phyloP scores from a whole-genome alignment of 2,888 invertebrate species.

The Aspidiotus destructor region DNA sequence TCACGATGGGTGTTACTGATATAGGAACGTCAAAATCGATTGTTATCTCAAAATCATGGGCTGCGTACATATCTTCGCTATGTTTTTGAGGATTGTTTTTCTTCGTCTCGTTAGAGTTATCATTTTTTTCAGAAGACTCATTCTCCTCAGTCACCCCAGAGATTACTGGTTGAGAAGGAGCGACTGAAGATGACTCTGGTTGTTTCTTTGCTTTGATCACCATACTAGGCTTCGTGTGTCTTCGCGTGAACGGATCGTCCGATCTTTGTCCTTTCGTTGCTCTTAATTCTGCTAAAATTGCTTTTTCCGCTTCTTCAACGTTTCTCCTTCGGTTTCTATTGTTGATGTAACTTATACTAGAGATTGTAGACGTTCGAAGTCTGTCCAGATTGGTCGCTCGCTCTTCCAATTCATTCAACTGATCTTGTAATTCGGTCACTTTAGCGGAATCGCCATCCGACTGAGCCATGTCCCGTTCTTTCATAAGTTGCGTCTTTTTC shows the following conservation, averaged over 20 bases:
- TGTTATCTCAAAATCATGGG: slow-evolving; percentile 84
- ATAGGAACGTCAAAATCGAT: slow-evolving; percentile 31
- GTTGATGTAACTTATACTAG: slow-evolving; percentile 92
- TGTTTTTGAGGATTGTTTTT: slow-evolving; percentile 37
- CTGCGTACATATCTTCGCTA: slow-evolving; percentile 48
- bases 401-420: slow-evolving; percentile 81
- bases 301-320: slow-evolving; percentile 87
- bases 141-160: not conserved
- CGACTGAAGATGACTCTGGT: not conserved
- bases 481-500: slow-evolving; percentile 90
- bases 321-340: slow-evolving; percentile 86
- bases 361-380: slow-evolving; percentile 78
- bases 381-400: slow-evolving; percentile 84
- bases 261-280: slow-evolving; percentile 64
- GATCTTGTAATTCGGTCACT: slow-evolving; percentile 60
- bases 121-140: slow-evolving; percentile 1
- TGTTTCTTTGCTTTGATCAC: slow-evolving; percentile 55
- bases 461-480: slow-evolving; percentile 58
- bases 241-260: slow-evolving; percentile 82
- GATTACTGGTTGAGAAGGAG: not conserved
- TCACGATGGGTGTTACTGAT: not conserved
- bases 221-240: slow-evolving; percentile 82
- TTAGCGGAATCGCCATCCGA: slow-evolving; percentile 60
- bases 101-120: slow-evolving; percentile 14
- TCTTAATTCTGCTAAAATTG: slow-evolving; percentile 62